A percentile compares a stretch with the other conserved stretches of the same genome.
Conservation (phyloP, 2,888 invertebrate genomes). For the Tineola bisselliella region DNA sequence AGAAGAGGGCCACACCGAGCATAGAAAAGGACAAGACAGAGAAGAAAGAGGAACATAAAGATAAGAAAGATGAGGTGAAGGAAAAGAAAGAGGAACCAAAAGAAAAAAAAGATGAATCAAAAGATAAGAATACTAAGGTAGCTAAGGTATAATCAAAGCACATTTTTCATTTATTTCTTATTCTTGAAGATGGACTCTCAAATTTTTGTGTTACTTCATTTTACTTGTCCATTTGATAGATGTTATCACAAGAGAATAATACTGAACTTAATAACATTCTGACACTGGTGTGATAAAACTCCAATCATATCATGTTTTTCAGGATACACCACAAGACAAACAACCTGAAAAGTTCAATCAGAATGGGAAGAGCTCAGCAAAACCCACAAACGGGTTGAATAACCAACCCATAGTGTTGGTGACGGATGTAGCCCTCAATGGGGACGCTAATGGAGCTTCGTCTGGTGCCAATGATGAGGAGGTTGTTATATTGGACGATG, state of each 20-base stretch:
- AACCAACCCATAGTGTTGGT: neutral
- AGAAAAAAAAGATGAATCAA: neutral
- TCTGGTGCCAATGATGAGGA: neutral
- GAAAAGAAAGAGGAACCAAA: neutral
- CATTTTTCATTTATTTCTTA: too few species aligned
- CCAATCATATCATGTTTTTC: too few species aligned
- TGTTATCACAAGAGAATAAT: too few species aligned
- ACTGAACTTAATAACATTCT: too few species aligned
- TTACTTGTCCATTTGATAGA: too few species aligned
- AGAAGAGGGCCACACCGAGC: conserved; percentile 55
- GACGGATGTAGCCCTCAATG: neutral
- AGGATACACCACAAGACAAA: neutral
- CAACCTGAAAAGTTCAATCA: neutral
- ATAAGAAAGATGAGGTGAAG: neutral
- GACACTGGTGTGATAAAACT: too few species aligned
- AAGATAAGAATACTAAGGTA: neutral
- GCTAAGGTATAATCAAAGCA: too few species aligned
- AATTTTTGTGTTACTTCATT: too few species aligned
- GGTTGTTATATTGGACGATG: conserved; percentile 26
- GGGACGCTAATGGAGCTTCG: neutral
- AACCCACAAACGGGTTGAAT: neutral
- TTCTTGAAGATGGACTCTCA: too few species aligned
- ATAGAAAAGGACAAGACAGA: conserved; percentile 32
- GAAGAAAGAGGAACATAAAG: neutral
- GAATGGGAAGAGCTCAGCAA: neutral